phyloP scores from a whole-genome alignment of 2,888 invertebrate genomes.

The Oscheius sp. region DNA sequence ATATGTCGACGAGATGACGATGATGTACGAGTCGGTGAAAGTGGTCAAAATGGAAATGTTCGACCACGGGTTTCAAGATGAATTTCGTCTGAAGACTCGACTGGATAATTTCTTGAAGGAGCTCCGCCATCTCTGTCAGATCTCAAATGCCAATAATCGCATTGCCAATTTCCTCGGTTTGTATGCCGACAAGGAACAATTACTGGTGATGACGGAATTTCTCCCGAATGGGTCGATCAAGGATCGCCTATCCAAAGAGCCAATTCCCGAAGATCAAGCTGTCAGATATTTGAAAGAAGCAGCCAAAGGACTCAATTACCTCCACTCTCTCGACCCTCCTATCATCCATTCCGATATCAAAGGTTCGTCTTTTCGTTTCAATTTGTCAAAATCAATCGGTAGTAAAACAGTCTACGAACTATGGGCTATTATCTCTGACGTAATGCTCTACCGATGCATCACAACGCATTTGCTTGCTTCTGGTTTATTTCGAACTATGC shows the following conservation, averaged over 20 bases:
- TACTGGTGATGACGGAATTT: slow-evolving; percentile 58
- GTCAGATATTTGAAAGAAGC: slow-evolving; percentile 56
- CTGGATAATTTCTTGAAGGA: slow-evolving; percentile 55
- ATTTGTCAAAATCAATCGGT: not conserved
- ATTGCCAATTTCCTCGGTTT: slow-evolving; percentile 60
- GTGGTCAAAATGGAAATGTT: slow-evolving; percentile 57
- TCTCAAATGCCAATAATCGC: slow-evolving; percentile 47
- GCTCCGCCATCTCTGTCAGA: slow-evolving; percentile 51
- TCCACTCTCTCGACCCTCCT: slow-evolving; percentile 53
- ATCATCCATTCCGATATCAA: slow-evolving; percentile 61
- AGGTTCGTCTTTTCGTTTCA: slow-evolving; percentile 26
- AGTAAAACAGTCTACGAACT: slow-evolving; percentile 20
- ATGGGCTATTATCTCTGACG: slow-evolving; percentile 8
- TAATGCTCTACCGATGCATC: not conserved
- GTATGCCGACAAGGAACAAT: slow-evolving; percentile 45
- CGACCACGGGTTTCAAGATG: slow-evolving; percentile 58
- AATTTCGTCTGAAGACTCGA: slow-evolving; percentile 41
- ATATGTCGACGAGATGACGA: slow-evolving; percentile 45
- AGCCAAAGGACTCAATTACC: slow-evolving; percentile 54
- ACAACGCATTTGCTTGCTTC: not conserved
- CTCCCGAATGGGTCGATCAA: slow-evolving; percentile 56
- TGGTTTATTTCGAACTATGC: not conserved
- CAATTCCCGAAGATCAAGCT: slow-evolving; percentile 50
- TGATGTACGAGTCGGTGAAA: slow-evolving; percentile 49
- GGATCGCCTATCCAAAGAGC: slow-evolving; percentile 46